phyloP scores from a whole-genome alignment of 2,888 invertebrate genomes.

The Drosophila kuntzei region DNA sequence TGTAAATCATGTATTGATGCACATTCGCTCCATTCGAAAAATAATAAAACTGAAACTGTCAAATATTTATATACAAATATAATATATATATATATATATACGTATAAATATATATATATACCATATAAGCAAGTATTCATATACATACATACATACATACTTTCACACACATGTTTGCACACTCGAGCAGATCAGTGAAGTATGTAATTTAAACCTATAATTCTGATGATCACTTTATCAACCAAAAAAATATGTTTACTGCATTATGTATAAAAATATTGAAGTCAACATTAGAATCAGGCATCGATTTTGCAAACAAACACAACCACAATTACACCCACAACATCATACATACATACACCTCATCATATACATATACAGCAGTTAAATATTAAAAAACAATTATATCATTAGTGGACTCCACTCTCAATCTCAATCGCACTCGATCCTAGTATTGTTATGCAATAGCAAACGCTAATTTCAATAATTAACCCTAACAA shows the following conservation, averaged over 20 bases:
- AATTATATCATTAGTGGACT: conserved; percentile 10
- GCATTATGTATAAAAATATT: conserved; percentile 12
- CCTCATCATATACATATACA: not conserved
- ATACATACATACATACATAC: conserved; percentile 41
- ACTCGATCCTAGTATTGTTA: conserved; percentile 10
- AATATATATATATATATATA: conserved; percentile 18
- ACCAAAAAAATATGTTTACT: conserved; percentile 9
- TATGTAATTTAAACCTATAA: conserved; percentile 14
- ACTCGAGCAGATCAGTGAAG: conserved; percentile 13
- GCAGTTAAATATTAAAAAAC: conserved; percentile 13
- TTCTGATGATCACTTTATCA: conserved; percentile 5
- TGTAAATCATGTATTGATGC: conserved; percentile 43
- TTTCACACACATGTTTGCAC: conserved; percentile 28
- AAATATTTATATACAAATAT: conserved; percentile 21
- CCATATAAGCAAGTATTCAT: conserved; percentile 28
- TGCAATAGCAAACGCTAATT: conserved; percentile 21
- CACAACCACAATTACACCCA: not conserved
- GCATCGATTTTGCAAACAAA: not conserved
- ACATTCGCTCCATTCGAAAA: conserved; percentile 43
- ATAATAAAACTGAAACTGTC: conserved; percentile 15
- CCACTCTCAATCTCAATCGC: conserved; percentile 8
- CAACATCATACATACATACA: conserved; percentile 4
- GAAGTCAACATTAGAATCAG: not conserved
- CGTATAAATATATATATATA: conserved; percentile 32
- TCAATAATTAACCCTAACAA: conserved; percentile 15